Evolutionary conservation across 2,888 invertebrate species (phyloP).

Genomic region (Plagodis pulveraria): DNA sequence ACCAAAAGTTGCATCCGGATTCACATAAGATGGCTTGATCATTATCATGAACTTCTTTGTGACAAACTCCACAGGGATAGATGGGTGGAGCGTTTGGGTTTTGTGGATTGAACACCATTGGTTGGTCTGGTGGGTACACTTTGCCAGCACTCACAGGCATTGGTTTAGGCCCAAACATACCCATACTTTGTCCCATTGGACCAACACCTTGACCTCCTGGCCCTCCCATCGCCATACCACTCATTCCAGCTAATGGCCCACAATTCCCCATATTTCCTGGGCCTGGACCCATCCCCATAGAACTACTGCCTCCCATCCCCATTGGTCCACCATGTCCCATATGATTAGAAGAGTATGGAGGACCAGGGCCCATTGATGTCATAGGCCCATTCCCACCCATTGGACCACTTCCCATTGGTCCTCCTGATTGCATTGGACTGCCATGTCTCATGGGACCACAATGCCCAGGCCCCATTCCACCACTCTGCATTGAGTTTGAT

Average conservation of each 20-base stretch:
- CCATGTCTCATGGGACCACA: slow-evolving; percentile 84
- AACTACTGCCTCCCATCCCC: slow-evolving; percentile 78
- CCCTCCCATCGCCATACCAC: slow-evolving; percentile 82
- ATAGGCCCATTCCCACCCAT: slow-evolving; percentile 83
- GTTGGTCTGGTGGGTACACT: slow-evolving; percentile 97
- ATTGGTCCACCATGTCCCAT: slow-evolving; percentile 82
- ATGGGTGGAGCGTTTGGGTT: slow-evolving; percentile 99
- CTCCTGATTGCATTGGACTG: slow-evolving; percentile 82
- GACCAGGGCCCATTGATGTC: slow-evolving; percentile 79
- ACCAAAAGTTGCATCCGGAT: slow-evolving; percentile 99
- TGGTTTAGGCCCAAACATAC: slow-evolving; percentile 91
- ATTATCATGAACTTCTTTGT: slow-evolving; percentile 99
- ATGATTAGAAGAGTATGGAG: slow-evolving; percentile 78
- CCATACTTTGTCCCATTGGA: slow-evolving; percentile 86
- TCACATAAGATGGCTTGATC: slow-evolving; percentile 99
- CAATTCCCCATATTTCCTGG: slow-evolving; percentile 81
- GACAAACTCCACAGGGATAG: slow-evolving; percentile 98
- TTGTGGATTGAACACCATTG: slow-evolving; percentile 99
- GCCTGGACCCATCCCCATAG: slow-evolving; percentile 79
- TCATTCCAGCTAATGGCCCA: slow-evolving; percentile 81
- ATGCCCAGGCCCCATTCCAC: slow-evolving; percentile 80
- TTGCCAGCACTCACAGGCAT: slow-evolving; percentile 96
- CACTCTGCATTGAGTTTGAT: slow-evolving; percentile 79
- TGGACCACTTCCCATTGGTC: slow-evolving; percentile 82
- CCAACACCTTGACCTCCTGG: slow-evolving; percentile 83